Evolutionary conservation across 2,797 vertebrate genomes (phyloP), one percentile per base, ranked within the genome.

Genomic region (Acipenser oxyrinchus): DNA sequence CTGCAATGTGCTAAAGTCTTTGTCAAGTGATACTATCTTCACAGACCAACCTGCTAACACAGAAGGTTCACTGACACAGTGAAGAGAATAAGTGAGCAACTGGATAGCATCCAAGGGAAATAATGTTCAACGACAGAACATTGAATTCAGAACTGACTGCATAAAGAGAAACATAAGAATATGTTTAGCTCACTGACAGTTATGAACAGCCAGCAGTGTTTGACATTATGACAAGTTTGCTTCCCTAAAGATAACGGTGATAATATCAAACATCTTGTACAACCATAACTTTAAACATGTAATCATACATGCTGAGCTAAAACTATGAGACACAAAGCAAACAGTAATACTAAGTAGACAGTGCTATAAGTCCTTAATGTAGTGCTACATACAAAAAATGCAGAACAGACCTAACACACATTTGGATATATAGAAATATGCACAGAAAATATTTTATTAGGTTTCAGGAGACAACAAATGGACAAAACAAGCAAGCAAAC

Each of bases 11-110:
- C 23, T 64, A 66, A 53, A 65, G 64, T 60, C 68, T 70, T 50
- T 66, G 66, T 60, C 60, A 62, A 66, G 58, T 67, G 66, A 60
- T 50, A 61, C 55, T 58, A 13, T 58, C 55, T 58, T 66, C 60
- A 57, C 51, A 58, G 55, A 58, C 64, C 60, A 66, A 18, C 48
- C 63, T n/a, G 48, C 60, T 57, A 51, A 53, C 51, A 48, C 23
- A 51, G 13, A 23, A 53, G 48, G 18, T 51, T 51, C 64, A 55
- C 48, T 61, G 64, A 66, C 68, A 23, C 8, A 37, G 23, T 50
- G 55, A 48, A 66, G 52, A 13, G 53, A 60, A 51, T 59, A 6
- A 49, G 37, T 64, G 62, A 66, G 64, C 13, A 65, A 57, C 59
- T 65, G 58, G 60, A 70, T 66, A 13, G 7, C 48, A 55, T 65